Conservation (phyloP, 2,113 vertebrate species). For the Cheirogaleus medius region DNA sequence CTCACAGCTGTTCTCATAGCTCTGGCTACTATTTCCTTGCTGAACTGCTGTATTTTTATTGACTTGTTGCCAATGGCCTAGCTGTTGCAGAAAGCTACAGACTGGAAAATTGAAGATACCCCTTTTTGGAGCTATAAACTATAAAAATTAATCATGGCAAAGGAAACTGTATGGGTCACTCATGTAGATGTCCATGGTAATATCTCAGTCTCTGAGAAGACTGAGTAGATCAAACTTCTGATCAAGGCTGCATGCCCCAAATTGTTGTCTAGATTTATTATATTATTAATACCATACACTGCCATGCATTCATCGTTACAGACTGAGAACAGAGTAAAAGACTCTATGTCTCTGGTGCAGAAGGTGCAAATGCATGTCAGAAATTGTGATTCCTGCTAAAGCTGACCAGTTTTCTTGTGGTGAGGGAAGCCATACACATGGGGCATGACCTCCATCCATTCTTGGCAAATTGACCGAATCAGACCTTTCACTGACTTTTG, state of each 20-base stretch:
- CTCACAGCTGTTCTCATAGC: background rate
- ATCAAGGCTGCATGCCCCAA: background rate
- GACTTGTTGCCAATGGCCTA: background rate
- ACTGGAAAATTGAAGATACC: background rate
- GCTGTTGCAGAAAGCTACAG: background rate
- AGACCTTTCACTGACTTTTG: background rate
- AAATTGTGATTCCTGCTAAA: background rate
- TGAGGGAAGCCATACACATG: background rate
- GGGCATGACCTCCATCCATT: background rate
- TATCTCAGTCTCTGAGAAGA: background rate
- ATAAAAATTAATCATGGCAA: background rate
- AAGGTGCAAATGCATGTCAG: background rate
- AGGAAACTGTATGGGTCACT: background rate
- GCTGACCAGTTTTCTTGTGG: background rate
- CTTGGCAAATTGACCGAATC: background rate
- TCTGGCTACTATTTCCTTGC: background rate
- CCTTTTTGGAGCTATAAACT: background rate
- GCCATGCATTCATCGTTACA: background rate
- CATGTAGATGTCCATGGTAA: background rate
- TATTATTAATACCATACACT: background rate
- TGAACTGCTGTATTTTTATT: background rate
- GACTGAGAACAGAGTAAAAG: background rate
- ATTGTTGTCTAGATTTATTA: background rate
- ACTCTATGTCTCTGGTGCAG: background rate
- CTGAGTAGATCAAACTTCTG: background rate